Base-by-base conservation (phyloP, 2,888 invertebrate genomes). In the Caenorhabditis auriculariae region DNA sequence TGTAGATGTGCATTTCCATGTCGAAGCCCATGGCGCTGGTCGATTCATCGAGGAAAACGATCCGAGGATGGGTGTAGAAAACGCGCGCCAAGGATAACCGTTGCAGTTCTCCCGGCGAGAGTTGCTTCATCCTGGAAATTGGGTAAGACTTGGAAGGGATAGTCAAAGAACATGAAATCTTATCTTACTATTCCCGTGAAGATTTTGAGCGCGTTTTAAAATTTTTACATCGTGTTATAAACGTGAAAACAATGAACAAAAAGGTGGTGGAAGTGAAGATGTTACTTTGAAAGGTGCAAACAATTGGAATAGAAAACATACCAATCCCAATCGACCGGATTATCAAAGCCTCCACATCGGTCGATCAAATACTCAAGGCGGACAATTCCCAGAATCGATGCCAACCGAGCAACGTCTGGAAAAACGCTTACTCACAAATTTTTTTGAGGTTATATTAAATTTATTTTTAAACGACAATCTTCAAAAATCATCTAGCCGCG, bases 91-190 rank as follows among this genome's bases (percentile, higher is more conserved):
- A 89, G 2, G 93, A 93, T 86, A 96, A 89, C 68, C 96, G 84
- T 83, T 96, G 95, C 83, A 93, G 93, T 84, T 96, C 96, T 0
- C 95, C 96, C 0, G 95, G 95, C 0, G 92, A 92, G 38, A 96
- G 86, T 62, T 92, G 91, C 81, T 93, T 91, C 60, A 59, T 57
- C 61, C 61, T 61, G 37, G 32, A 44, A 44, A n/a, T n/a, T n/a
- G n/a, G n/a, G n/a, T n/a, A n/a, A 81, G 92, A 92, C 0, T 95
- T 96, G 72, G 94, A n/a, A n/a, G n/a, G n/a, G n/a, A n/a, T n/a
- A n/a, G n/a, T n/a, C n/a, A n/a, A n/a, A n/a, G n/a, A n/a, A n/a
- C n/a, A n/a, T n/a, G n/a, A n/a, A n/a, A n/a, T n/a, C 41, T n/a
- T 41, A n/a, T 19, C 15, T 41, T n/a, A 41, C 19, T n/a, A 15